Evolutionary conservation across 2,113 vertebrate species (phyloP).

Genomic region (Charina bottae): DNA sequence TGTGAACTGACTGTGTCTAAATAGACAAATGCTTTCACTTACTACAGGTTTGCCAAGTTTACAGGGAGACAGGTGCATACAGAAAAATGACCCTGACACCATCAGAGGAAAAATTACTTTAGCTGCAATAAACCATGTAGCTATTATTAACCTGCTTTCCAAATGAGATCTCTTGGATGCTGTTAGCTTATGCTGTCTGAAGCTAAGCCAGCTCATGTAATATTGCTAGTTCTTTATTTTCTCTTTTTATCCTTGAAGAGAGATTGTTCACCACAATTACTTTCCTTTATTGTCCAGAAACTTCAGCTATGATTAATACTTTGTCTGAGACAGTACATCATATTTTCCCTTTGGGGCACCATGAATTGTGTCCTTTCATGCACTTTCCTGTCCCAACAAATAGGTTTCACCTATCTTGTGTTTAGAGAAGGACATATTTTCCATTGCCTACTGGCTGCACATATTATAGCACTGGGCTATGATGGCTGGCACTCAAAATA

Average conservation of each 20-base stretch:
- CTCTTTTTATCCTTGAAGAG: slow-evolving; percentile 75
- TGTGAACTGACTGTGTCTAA: slow-evolving; percentile 54
- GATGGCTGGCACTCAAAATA: slow-evolving; percentile 53
- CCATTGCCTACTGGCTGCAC: slow-evolving; percentile 57
- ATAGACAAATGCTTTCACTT: slow-evolving; percentile 57
- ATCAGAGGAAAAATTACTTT: slow-evolving; percentile 58
- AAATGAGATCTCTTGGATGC: slow-evolving; percentile 55
- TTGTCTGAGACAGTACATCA: slow-evolving; percentile 72
- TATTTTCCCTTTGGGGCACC: slow-evolving; percentile 64
- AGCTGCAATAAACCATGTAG: slow-evolving; percentile 42
- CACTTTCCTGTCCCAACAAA: slow-evolving; percentile 74
- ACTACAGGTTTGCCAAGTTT: slow-evolving; percentile 38
- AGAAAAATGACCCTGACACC: slow-evolving; percentile 38
- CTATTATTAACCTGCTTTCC: slow-evolving; percentile 61
- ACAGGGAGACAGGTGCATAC: slow-evolving; percentile 37
- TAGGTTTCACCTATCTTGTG: slow-evolving; percentile 74
- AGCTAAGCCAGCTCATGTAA: slow-evolving; percentile 49
- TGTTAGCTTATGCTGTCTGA: slow-evolving; percentile 49
- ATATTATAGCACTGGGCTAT: slow-evolving; percentile 66
- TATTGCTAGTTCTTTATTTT: slow-evolving; percentile 68
- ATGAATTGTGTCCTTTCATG: slow-evolving; percentile 70
- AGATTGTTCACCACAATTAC: slow-evolving; percentile 74
- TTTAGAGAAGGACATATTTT: slow-evolving; percentile 77
- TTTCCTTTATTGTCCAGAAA: slow-evolving; percentile 77
- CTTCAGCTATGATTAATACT: slow-evolving; percentile 79